These are phyloP conservation scores for Pangasianodon gigas DNA, from an alignment of 2,113 vertebrate species.

Conservation along the genomic window DNA sequence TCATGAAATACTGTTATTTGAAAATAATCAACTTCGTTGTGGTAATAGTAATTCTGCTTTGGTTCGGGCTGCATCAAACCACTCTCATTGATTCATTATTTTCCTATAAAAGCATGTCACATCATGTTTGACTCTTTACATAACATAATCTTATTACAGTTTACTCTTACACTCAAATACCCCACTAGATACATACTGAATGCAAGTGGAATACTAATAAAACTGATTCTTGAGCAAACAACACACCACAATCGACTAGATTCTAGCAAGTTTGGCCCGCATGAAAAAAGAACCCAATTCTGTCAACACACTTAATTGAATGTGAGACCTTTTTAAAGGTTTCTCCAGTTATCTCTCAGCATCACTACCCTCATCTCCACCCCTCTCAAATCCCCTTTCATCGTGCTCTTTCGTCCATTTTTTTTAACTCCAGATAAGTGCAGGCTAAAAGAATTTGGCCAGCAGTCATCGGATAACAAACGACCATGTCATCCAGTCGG, in stretches of 20 bases:
- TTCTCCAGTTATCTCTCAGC: constrained; percentile 4
- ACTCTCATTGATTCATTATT: background rate
- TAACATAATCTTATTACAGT: background rate
- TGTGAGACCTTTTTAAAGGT: background rate
- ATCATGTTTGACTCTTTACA: background rate
- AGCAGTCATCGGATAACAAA: constrained; percentile 59
- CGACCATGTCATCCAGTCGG: constrained; percentile 37
- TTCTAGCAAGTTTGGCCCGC: background rate
- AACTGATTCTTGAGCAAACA: background rate
- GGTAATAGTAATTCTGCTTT: background rate
- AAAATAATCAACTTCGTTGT: background rate
- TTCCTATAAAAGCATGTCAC: too few relatives aligned
- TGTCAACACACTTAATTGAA: background rate
- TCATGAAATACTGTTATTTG: background rate
- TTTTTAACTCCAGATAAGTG: constrained; percentile 14
- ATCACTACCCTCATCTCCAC: background rate
- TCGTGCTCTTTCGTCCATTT: background rate
- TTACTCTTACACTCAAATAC: background rate
- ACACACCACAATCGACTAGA: background rate
- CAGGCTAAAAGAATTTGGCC: constrained; percentile 25
- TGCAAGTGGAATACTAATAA: background rate
- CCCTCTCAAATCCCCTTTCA: background rate
- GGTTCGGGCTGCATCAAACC: background rate
- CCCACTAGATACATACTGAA: background rate
- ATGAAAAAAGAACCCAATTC: background rate